Percentiles rank a stretch among this genome's conserved stretches.
These are phyloP conservation scores for Protosalanx chinensis DNA, from an alignment of 2,797 vertebrate genomes.

Conservation along the genomic window DNA sequence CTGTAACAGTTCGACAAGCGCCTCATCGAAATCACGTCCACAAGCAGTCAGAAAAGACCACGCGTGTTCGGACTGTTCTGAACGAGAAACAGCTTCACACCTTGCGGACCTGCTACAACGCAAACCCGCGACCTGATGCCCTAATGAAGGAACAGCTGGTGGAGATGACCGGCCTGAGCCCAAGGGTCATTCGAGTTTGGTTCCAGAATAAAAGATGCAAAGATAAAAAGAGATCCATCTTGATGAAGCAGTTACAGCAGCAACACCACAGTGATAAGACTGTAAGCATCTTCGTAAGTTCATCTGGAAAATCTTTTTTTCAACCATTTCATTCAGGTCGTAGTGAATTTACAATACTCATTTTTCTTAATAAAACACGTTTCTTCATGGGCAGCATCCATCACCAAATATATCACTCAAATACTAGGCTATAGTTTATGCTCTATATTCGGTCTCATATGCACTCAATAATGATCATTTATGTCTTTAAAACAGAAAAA, in stretches of 20 bases:
- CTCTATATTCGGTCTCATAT: slow-evolving; percentile 54
- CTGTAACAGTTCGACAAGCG: slow-evolving; percentile 77
- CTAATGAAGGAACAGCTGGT: slow-evolving; percentile 97
- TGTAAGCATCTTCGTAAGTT: slow-evolving; percentile 78
- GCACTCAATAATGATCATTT: slow-evolving; percentile 56
- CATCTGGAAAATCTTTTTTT: slow-evolving; percentile 5
- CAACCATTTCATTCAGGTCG: background rate
- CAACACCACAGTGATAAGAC: slow-evolving; percentile 86
- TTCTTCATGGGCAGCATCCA: background rate
- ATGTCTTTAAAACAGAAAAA: slow-evolving; percentile 39
- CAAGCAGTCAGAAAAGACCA: slow-evolving; percentile 89
- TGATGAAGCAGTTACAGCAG: slow-evolving; percentile 91
- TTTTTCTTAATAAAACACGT: background rate
- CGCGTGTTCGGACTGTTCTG: slow-evolving; percentile 89
- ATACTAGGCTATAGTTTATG: slow-evolving; percentile 8
- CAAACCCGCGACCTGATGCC: slow-evolving; percentile 92
- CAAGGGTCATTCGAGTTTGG: slow-evolving; percentile 95
- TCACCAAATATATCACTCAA: background rate
- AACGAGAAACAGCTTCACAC: slow-evolving; percentile 95
- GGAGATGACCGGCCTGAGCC: slow-evolving; percentile 94
- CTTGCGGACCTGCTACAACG: slow-evolving; percentile 90
- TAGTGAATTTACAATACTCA: background rate
- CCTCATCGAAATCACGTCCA: slow-evolving; percentile 82
- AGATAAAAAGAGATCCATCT: slow-evolving; percentile 90
- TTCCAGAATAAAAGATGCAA: slow-evolving; percentile 99